Conservation (phyloP, 2,797 vertebrate genomes). For the Melanotaenia nigrans region DNA sequence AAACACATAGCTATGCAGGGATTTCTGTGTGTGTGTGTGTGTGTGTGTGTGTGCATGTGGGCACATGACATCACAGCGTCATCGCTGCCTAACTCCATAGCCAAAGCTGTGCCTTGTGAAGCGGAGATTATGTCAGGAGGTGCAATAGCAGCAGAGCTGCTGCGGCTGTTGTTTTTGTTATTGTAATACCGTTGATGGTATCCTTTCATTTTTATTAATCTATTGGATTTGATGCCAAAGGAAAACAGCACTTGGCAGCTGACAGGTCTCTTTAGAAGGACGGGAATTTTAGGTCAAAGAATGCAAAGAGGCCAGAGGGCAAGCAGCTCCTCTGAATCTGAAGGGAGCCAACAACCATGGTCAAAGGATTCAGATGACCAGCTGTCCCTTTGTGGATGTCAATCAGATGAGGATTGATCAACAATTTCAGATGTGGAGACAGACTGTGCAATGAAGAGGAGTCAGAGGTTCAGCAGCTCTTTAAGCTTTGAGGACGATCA, state of each 20-base stretch:
- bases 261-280: constrained; percentile 17
- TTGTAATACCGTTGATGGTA: constrained; percentile 31
- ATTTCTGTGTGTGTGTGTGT: constrained; percentile 45
- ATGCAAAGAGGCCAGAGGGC: constrained; percentile 65
- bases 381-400: constrained; percentile 23
- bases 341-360: constrained; percentile 38
- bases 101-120: constrained; percentile 66
- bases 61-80: constrained; percentile 73
- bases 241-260: constrained; percentile 20
- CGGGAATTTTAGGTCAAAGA: constrained; percentile 22
- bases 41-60: constrained; percentile 42
- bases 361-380: constrained; percentile 38
- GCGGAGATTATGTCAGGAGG: constrained; percentile 74
- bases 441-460: constrained; percentile 70
- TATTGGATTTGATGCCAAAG: constrained; percentile 4
- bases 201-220: constrained; percentile 16
- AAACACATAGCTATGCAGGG: constrained; percentile 59
- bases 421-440: constrained; percentile 36
- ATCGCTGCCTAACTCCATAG: constrained; percentile 70
- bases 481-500: constrained; percentile 67
- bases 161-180: constrained; percentile 30
- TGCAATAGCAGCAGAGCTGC: constrained; percentile 62
- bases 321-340: constrained; percentile 57
- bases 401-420: constrained; percentile 39
- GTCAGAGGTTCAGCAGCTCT: constrained; percentile 67